Base-by-base conservation (phyloP, 1,140 invertebrate genomes). In the Palaemon carinicauda region DNA sequence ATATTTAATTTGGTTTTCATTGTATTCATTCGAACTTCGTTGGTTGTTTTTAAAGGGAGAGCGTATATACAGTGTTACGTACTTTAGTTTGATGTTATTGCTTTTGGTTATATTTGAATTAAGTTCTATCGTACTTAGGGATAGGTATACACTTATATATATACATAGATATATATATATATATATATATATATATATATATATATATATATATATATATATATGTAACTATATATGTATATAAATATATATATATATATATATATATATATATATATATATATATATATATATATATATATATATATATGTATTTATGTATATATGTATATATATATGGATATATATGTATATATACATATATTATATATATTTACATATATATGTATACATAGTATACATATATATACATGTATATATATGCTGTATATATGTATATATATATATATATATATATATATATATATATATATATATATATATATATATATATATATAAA, bases 151-250 rank as follows among this genome's bases (percentile, higher is more conserved):
- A 65, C n/a, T 19, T n/a, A 65, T 65, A 65, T 65, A 65, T 65
- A 65, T 17, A 14, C n/a, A 65, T 65, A 65, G 10, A 14, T 65
- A 65, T 65, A 65, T 65, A 65, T 65, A 65, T 65, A 65, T 65
- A 65, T 65, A 65, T 65, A 65, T 65, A 65, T 65, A 65, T 65
- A 65, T 65, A 65, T 65, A 65, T n/a, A 65, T 65, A 65, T 65
- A 65, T 65, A 65, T 65, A 65, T 65, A 65, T 65, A 65, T 65
- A 65, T n/a, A 65, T 65, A 65, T 65, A 65, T 65, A 65, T 65
- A 65, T 65, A 65, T 65, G n/a, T 65, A 65, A 19, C 15, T 65
- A 65, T 65, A 65, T 65, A 65, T 65, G n/a, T 65, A n/a, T 65
- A 65, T 65, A 65, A 19, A 65, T 65, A 65, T n/a, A 65, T 65